Conservation (phyloP, 1,140 invertebrate genomes). For the Bombus sylvicola region DNA sequence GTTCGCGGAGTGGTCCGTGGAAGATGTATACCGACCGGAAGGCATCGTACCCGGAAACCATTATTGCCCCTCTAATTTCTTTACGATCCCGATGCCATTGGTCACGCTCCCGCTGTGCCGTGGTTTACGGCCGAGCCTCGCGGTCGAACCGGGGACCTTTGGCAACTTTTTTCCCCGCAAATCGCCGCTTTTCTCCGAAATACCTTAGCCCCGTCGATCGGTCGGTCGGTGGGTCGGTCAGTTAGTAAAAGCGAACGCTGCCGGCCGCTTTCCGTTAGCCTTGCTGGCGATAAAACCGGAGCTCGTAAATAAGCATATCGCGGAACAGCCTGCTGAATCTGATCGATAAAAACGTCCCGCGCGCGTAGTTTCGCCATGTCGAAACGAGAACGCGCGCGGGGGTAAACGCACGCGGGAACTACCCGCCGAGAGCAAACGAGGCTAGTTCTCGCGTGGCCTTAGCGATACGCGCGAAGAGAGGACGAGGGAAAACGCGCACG, state of each 20-base stretch:
- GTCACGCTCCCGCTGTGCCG: conserved; percentile 76
- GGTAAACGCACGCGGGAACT: no score
- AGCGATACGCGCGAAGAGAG: background rate
- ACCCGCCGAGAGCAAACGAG: no score
- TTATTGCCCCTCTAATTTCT: conserved; percentile 82
- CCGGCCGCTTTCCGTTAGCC: conserved; percentile 10
- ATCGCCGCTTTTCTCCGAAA: conserved; percentile 36
- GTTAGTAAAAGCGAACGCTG: conserved; percentile 32
- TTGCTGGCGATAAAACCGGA: conserved; percentile 1
- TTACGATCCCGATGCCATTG: conserved; percentile 82
- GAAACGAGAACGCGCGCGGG: background rate
- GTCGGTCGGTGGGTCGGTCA: background rate
- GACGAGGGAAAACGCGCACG: background rate
- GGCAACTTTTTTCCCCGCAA: conserved; percentile 23
- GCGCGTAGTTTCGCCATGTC: background rate
- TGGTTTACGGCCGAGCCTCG: conserved; percentile 71
- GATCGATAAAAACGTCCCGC: conserved; percentile 27
- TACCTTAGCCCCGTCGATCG: background rate
- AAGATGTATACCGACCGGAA: conserved; percentile 82
- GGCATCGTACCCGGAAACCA: conserved; percentile 80
- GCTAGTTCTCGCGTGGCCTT: no score
- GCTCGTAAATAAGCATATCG: conserved; percentile 32
- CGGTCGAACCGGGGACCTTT: conserved; percentile 18
- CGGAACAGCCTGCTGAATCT: conserved; percentile 19
- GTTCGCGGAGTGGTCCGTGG: conserved; percentile 53